These are phyloP conservation scores for Brachypodius melanocephalos DNA, from an alignment of 2,113 vertebrate genomes.

Conservation along the genomic window DNA sequence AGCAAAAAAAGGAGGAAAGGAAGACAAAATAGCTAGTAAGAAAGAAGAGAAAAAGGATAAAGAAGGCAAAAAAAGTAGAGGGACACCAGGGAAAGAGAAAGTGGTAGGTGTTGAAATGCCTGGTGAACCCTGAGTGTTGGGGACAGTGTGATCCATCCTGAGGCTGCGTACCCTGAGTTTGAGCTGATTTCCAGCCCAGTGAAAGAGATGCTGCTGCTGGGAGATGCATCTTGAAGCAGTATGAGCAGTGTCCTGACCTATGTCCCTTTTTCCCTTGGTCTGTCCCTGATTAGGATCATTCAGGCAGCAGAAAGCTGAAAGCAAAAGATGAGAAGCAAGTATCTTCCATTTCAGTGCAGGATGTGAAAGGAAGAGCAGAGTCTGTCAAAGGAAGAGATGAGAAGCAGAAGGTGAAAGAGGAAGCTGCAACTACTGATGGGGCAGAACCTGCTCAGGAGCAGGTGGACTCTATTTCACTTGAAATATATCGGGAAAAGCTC, in stretches of 20 bases:
- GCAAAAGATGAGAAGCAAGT: conserved; percentile 65
- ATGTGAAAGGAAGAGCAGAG: neutral
- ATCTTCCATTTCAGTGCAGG: neutral
- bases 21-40: conserved; percentile 52
- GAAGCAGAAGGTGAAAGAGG: conserved; percentile 26
- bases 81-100: conserved; percentile 63
- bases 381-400: conserved; percentile 50
- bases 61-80: conserved; percentile 71
- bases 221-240: neutral
- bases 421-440: neutral
- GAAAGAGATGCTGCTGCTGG: neutral
- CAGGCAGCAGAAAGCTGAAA: conserved; percentile 67
- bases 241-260: neutral
- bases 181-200: neutral
- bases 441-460: neutral
- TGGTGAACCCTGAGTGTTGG: neutral
- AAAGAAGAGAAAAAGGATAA: conserved; percentile 73
- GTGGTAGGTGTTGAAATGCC: conserved; percentile 14
- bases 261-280: neutral
- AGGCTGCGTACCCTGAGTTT: neutral
- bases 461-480: conserved; percentile 54
- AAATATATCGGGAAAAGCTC: conserved; percentile 68
- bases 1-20: conserved; percentile 50
- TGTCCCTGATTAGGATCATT: conserved; percentile 55
- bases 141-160: neutral